A percentile compares a stretch with the other conserved stretches of the same genome.
phyloP scores from a whole-genome alignment of 1,140 invertebrate species.

The Diachasmimorpha longicaudata region DNA sequence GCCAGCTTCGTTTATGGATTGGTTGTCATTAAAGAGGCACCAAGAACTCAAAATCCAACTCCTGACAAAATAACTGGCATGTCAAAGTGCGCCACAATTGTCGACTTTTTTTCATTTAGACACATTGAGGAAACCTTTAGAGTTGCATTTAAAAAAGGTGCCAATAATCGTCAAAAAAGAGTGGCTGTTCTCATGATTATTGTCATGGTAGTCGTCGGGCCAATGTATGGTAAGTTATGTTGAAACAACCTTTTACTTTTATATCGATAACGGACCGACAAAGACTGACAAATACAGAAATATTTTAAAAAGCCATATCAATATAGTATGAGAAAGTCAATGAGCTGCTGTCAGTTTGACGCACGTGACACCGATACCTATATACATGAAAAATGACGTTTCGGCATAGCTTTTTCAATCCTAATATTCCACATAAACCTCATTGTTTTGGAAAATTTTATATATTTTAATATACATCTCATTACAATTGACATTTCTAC shows the following conservation, averaged over 20 bases:
- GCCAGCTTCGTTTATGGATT: slow-evolving; percentile 76
- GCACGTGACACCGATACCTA: too few relatives aligned
- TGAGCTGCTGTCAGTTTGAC: too few relatives aligned
- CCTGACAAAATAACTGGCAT: slow-evolving; percentile 30
- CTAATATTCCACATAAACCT: too few relatives aligned
- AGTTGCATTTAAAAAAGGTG: slow-evolving; percentile 77
- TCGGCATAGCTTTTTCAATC: too few relatives aligned
- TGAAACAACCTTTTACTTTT: neutral
- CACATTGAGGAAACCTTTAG: slow-evolving; percentile 77
- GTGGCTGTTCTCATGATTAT: slow-evolving; percentile 79
- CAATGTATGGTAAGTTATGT: slow-evolving; percentile 74
- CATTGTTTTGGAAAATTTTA: too few relatives aligned
- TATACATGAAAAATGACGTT: too few relatives aligned
- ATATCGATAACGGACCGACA: too few relatives aligned
- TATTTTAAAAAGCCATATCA: too few relatives aligned
- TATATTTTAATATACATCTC: too few relatives aligned
- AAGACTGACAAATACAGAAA: too few relatives aligned
- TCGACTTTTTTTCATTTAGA: slow-evolving; percentile 75
- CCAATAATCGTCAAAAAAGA: slow-evolving; percentile 72
- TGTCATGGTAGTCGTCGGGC: slow-evolving; percentile 83
- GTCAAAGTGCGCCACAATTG: slow-evolving; percentile 53
- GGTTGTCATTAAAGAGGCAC: slow-evolving; percentile 68
- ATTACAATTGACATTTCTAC: too few relatives aligned
- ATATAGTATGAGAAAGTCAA: too few relatives aligned
- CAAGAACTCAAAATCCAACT: slow-evolving; percentile 40